Percentiles rank a stretch among this genome's conserved stretches.
phyloP scores from a whole-genome alignment of 2,113 vertebrate genomes.

The Heptranchias perlo region DNA sequence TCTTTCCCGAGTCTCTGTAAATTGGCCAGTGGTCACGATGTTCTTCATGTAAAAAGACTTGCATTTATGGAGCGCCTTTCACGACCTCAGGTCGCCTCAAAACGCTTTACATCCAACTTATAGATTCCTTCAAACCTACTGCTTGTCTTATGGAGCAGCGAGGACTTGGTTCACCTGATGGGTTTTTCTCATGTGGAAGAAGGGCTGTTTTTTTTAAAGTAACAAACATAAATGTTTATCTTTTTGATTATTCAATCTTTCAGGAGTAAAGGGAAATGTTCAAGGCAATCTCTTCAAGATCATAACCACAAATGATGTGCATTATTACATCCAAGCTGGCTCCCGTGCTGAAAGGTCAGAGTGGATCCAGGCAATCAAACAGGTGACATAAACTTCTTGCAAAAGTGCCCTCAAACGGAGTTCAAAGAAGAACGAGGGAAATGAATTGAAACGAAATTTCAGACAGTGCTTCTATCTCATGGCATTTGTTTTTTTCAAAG shows the following conservation, averaged over 20 bases:
- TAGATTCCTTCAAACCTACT: background rate
- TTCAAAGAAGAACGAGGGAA: background rate
- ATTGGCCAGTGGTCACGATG: background rate
- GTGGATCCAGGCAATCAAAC: slow-evolving; percentile 86
- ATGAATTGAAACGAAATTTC: slow-evolving; percentile 2
- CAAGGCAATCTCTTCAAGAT: slow-evolving; percentile 95
- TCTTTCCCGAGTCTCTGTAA: background rate
- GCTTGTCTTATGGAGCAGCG: background rate
- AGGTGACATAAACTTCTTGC: slow-evolving; percentile 54
- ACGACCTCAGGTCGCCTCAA: no score
- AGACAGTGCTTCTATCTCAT: background rate
- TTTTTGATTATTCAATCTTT: slow-evolving; percentile 8
- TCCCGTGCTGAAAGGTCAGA: slow-evolving; percentile 73
- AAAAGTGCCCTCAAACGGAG: slow-evolving; percentile 32
- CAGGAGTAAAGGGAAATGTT: slow-evolving; percentile 90
- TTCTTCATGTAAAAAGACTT: no score
- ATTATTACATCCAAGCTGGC: slow-evolving; percentile 89
- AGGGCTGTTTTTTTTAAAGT: background rate
- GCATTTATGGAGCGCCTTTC: no score
- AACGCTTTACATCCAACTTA: no score
- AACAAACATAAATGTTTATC: background rate
- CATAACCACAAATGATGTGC: slow-evolving; percentile 80
- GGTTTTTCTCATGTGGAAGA: background rate
- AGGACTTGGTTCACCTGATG: background rate
- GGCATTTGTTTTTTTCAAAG: background rate